These are phyloP conservation scores for Stigmatopora nigra DNA, from an alignment of 2,113 vertebrate genomes.

Conservation along the genomic window DNA sequence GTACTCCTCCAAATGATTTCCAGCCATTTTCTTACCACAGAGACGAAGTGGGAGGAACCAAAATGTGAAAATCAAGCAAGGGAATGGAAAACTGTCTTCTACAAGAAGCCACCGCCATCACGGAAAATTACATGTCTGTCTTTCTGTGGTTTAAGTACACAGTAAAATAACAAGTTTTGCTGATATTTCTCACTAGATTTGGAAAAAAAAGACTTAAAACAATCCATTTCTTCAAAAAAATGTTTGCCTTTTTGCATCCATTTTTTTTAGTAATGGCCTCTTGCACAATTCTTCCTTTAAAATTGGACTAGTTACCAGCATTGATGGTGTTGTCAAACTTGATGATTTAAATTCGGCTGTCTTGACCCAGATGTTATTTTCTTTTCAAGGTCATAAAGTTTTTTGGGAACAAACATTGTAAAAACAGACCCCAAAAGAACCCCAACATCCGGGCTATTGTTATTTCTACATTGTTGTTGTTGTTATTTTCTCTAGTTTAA, in stretches of 20 bases:
- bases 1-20: conserved; percentile 18
- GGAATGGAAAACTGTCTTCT: conserved; percentile 28
- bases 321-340: neutral
- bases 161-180: conserved; percentile 20
- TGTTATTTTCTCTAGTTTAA: conserved; percentile 8
- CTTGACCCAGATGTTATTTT: neutral
- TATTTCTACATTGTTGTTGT: neutral
- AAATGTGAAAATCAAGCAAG: conserved; percentile 35
- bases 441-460: conserved; percentile 6
- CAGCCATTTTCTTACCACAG: conserved; percentile 36
- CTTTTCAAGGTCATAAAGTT: neutral
- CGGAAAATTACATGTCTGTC: conserved; percentile 41
- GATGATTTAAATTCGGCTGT: neutral
- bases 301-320: neutral
- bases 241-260: neutral
- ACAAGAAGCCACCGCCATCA: conserved; percentile 26
- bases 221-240: neutral
- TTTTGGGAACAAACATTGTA: neutral
- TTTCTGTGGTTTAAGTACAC: conserved; percentile 33
- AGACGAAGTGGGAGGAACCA: conserved; percentile 7
- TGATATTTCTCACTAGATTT: neutral
- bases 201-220: neutral
- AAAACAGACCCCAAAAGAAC: neutral
- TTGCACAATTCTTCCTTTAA: neutral
- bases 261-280: neutral